Percentiles rank a stretch among this genome's conserved stretches.
phyloP scores from a whole-genome alignment of 35 echinoderm and acorn worm species.

The Amphiura filiformis region DNA sequence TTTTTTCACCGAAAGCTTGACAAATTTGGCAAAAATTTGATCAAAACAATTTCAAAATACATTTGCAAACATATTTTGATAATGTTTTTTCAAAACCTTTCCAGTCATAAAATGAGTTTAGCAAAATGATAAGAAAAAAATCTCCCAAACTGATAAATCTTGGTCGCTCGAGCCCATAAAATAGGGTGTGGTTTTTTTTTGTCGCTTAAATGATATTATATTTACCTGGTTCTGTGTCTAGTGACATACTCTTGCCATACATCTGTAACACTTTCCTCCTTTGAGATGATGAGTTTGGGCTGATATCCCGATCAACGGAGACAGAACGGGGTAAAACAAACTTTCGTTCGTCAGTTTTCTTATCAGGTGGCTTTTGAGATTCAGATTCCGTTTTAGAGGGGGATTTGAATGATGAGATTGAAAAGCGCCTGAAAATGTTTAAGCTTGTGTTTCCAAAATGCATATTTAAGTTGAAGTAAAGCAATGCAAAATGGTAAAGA shows the following conservation, averaged over 20 bases:
- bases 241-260: slow-evolving; percentile 27
- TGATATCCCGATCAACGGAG: neutral
- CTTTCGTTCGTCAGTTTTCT: neutral
- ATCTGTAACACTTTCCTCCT: slow-evolving; percentile 23
- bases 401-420: neutral
- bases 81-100: neutral
- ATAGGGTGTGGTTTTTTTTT: no score
- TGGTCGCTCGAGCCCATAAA: no score
- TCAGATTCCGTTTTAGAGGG: neutral
- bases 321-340: slow-evolving; percentile 2
- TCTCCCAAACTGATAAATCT: neutral
- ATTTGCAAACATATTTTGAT: no score
- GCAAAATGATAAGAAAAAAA: neutral
- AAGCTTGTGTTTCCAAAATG: neutral
- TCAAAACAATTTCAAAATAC: no score
- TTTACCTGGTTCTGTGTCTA: slow-evolving; percentile 32
- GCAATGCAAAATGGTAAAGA: no score
- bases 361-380: neutral
- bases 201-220: no score
- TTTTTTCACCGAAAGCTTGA: no score
- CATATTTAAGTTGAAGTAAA: neutral
- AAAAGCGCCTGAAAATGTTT: neutral
- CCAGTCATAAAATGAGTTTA: neutral
- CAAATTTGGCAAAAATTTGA: no score
- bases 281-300: slow-evolving; percentile 24